These are phyloP conservation scores for Pachyuromys duprasi DNA, from an alignment of 2,797 vertebrate species.

Conservation along the genomic window DNA sequence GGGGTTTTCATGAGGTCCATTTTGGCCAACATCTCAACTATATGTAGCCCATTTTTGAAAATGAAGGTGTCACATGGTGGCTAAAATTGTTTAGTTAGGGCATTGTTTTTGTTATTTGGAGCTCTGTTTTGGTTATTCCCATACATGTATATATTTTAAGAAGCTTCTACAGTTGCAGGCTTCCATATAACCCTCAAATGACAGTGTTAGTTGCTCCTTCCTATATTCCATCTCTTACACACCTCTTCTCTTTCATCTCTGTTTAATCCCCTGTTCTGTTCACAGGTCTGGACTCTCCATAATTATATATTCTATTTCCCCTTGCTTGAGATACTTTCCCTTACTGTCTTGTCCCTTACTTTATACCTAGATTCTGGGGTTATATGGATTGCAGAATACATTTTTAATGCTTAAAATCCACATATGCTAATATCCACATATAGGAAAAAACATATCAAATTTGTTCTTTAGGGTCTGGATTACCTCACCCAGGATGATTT, in stretches of 20 bases:
- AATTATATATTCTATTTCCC: background rate
- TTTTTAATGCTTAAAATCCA: background rate
- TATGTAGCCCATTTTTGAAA: background rate
- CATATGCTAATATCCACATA: background rate
- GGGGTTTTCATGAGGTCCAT: background rate
- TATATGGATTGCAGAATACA: background rate
- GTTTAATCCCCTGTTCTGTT: background rate
- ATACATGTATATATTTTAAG: background rate
- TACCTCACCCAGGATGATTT: background rate
- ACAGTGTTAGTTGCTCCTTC: background rate
- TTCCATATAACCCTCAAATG: background rate
- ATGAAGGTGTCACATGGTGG: background rate
- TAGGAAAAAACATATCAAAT: background rate
- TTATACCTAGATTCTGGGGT: background rate
- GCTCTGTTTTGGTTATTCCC: background rate
- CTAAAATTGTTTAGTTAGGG: background rate
- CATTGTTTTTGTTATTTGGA: background rate
- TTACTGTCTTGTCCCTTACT: background rate
- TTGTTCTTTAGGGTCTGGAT: background rate
- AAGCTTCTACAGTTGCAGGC: background rate
- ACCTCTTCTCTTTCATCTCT: background rate
- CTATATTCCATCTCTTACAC: background rate
- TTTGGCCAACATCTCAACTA: background rate
- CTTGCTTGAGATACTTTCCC: background rate
- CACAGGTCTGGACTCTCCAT: background rate